Base-by-base conservation (phyloP, 2,888 invertebrate species). In the Ectobius pallidus region DNA sequence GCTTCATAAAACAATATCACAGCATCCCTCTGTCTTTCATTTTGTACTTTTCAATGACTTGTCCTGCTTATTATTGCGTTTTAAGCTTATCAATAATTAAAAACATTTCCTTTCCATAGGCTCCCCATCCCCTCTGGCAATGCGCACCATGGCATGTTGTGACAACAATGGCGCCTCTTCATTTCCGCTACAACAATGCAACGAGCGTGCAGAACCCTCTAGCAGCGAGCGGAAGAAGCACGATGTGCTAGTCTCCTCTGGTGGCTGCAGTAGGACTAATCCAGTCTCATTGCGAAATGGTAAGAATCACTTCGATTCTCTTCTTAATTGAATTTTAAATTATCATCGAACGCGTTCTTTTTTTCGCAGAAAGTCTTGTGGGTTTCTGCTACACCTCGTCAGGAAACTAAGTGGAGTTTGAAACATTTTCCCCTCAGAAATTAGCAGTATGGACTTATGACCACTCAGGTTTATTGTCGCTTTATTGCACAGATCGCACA, bases 211-310 rank as follows among this genome's bases (percentile, higher is more conserved):
- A 52, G 44, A 68, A 16, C 62, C 63, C 32, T 65, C 71, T 65
- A 65, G 49, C 27, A 32, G 55, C 34, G 68, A 67, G n/a, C 34
- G 68, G 52, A 72, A 68, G 46, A 72, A 67, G 25, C 46, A 71
- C 18, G 71, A 61, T 14, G 58, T 32, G 79, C 77, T 85, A 34
- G 46, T 65, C n/a, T 65, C 65, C 16, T 44, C 65, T 44, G 86
- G 87, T 71, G 91, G 91, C 1, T 91, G 91, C 81, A 91, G 91
- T 80, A 85, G 91, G 62, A 91, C 91, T 11, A 87, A 90, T 81
- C 91, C 91, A 3, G 87, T 91, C 49, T 69, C 75, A 27, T 67
- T 73, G 63, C 62, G 74, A 9, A 49, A 65, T 18, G 65, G 65
- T 65, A 65, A 44, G 65, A 44, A 34, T 34, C 11, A 34, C 11